These are phyloP conservation scores for Bubo scandiacus DNA, from an alignment of 2,113 vertebrate genomes.

Conservation along the genomic window DNA sequence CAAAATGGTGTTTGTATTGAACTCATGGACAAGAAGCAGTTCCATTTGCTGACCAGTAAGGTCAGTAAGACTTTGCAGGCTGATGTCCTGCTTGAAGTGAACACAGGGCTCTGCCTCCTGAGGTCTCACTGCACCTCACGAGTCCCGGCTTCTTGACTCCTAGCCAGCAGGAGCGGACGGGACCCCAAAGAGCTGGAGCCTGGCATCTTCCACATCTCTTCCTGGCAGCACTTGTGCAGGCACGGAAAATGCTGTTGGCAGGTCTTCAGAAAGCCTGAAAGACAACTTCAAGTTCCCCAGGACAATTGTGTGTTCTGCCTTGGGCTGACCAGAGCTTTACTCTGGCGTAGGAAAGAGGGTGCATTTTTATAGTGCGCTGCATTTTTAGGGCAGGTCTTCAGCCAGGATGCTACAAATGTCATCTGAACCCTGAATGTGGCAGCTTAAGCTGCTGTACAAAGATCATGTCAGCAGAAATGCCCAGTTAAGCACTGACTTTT, in stretches of 20 bases:
- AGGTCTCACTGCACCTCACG: accelerated
- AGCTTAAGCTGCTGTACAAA: not conserved
- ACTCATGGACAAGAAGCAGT: not conserved
- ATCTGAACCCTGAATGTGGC: accelerated
- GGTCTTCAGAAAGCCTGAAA: not conserved
- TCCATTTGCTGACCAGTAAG: not conserved
- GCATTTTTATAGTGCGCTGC: not conserved
- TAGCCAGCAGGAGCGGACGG: accelerated
- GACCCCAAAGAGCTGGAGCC: not conserved
- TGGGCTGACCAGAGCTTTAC: not conserved
- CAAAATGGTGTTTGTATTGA: not conserved
- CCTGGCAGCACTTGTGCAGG: not conserved
- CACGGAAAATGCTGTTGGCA: accelerated
- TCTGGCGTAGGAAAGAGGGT: not conserved
- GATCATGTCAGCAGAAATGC: not conserved
- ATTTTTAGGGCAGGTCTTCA: not conserved
- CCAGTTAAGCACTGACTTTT: not conserved
- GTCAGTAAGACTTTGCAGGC: not conserved
- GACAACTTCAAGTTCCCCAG: not conserved
- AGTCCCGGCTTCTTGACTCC: not conserved
- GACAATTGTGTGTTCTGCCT: not conserved
- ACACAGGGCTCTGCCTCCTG: not conserved
- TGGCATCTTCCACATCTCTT: accelerated
- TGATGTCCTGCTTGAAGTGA: not conserved
- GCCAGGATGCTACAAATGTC: accelerated